Evolutionary conservation across 2,888 invertebrate species (phyloP), one percentile per base, ranked within the genome.

Genomic region (Scaptomyza cyrtandrae): DNA sequence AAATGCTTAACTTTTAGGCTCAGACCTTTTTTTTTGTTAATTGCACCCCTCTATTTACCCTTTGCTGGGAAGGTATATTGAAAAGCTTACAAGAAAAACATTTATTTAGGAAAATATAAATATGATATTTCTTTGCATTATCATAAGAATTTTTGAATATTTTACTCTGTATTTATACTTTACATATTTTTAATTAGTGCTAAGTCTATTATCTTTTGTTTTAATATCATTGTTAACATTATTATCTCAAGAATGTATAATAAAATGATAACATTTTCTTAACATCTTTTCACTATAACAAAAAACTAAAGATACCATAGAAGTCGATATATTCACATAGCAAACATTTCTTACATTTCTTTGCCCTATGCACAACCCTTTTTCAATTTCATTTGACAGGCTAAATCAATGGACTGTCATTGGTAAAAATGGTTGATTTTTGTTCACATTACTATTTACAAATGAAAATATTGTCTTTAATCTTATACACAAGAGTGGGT

Each of bases 321-420:
- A 45, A 10, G 53, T 65, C 57, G 44, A 35, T 53, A 1, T n/a
- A 7, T 41, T 39, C 3, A 5, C 0, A 13, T 41, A 41, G 9
- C 1, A 41, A 3, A 31, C 49, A 5, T 9, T 39, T 33, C 45
- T 27, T 3, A 10, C 6, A 10, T 44, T 19, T 16, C 13, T 35
- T 35, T 19, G 6, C 1, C 33, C 11, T 13, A 35, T 13, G n/a
- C 37, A 24, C 6, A 24, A 1, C 19, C 61, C 78, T 64, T 75
- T 75, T 71, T 35, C 56, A 56, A 71, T 75, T 61, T 35, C 55
- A 59, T 57, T 78, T 57, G 66, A 63, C 48, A 58, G 74, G 41
- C 53, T 54, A 56, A 86, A 73, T 71, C 84, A 77, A 81, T 82
- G 69, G 56, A 43, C 64, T 68, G 69, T 75, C 71, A 66, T 57